Evolutionary conservation across 2,888 invertebrate species (phyloP), one percentile per base, ranked within the genome.

Genomic region (Cerastoderma edule): DNA sequence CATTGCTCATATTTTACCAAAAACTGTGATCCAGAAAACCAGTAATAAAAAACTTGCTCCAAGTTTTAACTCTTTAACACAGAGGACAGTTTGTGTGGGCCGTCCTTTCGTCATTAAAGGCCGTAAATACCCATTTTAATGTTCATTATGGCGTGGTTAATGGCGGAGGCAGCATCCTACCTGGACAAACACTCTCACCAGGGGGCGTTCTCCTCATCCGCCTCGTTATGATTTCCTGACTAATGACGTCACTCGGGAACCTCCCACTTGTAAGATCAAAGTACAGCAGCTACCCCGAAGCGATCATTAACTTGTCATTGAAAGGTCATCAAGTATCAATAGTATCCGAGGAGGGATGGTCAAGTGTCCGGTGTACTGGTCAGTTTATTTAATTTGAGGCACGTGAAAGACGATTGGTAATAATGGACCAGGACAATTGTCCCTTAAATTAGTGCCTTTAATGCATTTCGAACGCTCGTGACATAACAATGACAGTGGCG

Each of bases 241-340:
- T 75, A 75, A 75, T 75, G 70, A 75, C 71, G 75, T 75, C 71
- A 57, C 66, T 69, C 54, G 56, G 66, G 67, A 71, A 32, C 71
- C 44, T 56, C 71, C 67, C 50, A 33, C 71, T 60, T 60, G 28
- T 60, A 16, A 67, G 76, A 76, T 76, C 76, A 76, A 76, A 76
- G 76, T 67, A 72, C 53, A 56, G 60, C 22, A 44, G 44, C 13
- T 72, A 67, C 53, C 48, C 72, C 39, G 54, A 76, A 68, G 76
- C 68, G 67, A 72, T 76, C 72, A 76, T 76, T 76, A 76, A 72
- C 76, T 63, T 39, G 60, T 71, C 75, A 63, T 71, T 70, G 32
- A 46, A 46, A 32, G 67, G 46, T 67, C 63, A 75, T 71, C 70
- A 71, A 67, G 71, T 71, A 53, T 32, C 75, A 75, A 75, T 71